phyloP scores from a whole-genome alignment of 1,140 invertebrate genomes.

The Episyrphus balteatus region DNA sequence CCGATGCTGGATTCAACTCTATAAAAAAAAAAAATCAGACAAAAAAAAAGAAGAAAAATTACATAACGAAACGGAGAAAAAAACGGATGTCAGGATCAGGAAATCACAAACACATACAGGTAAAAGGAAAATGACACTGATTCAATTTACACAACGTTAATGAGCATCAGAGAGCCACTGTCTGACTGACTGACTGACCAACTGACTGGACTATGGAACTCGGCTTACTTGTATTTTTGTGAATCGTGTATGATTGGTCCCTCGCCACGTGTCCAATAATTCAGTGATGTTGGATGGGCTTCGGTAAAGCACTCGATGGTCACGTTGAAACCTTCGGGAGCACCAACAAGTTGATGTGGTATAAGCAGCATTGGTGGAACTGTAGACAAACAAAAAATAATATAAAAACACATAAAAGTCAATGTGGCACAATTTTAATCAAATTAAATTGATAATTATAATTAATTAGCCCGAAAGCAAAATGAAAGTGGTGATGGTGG shows the following conservation, averaged over 20 bases:
- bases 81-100: too few relatives aligned
- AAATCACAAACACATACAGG: too few relatives aligned
- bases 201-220: too few relatives aligned
- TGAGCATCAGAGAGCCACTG: too few relatives aligned
- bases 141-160: too few relatives aligned
- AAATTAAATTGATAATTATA: too few relatives aligned
- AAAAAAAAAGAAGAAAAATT: neutral
- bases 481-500: too few relatives aligned
- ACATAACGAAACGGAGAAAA: neutral
- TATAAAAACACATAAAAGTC: too few relatives aligned
- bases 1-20: constrained; percentile 54
- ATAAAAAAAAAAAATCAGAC: constrained; percentile 2
- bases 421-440: too few relatives aligned
- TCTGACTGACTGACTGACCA: too few relatives aligned
- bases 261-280: constrained; percentile 83
- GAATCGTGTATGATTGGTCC: constrained; percentile 82
- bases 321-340: constrained; percentile 65
- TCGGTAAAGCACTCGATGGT: constrained; percentile 83
- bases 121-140: too few relatives aligned
- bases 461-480: too few relatives aligned
- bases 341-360: constrained; percentile 53
- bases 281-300: constrained; percentile 79
- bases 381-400: constrained; percentile 6
- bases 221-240: constrained; percentile 62
- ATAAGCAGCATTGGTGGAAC: constrained; percentile 36